Conservation (phyloP, 2,888 invertebrate species). For the Acleris holmiana region DNA sequence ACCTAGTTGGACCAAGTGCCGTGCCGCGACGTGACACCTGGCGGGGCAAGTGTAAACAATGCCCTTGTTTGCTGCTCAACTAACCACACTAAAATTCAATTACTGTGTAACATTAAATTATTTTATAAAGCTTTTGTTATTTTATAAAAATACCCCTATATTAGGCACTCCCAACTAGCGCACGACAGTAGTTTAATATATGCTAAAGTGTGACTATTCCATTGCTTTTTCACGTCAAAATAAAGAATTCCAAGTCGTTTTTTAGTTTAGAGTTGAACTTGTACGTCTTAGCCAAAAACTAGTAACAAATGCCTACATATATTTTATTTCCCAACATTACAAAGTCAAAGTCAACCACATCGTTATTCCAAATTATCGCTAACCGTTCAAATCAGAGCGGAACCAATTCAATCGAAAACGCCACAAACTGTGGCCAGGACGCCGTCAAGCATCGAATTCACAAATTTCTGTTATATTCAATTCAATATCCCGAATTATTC, state of each 20-base stretch:
- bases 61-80: not conserved
- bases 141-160: too few species aligned
- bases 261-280: too few species aligned
- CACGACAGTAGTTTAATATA: too few species aligned
- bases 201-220: too few species aligned
- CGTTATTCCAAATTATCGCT: slow-evolving; percentile 14
- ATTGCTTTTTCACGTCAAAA: too few species aligned
- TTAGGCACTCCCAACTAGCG: too few species aligned
- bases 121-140: not conserved
- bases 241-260: too few species aligned
- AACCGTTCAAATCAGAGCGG: slow-evolving; percentile 8
- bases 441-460: slow-evolving; percentile 7
- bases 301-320: too few species aligned
- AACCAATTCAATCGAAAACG: slow-evolving; percentile 7
- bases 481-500: not conserved
- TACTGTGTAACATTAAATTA: not conserved
- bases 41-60: not conserved
- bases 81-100: not conserved
- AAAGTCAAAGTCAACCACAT: slow-evolving; percentile 13
- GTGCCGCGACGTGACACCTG: not conserved
- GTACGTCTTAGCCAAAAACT: too few species aligned
- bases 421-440: slow-evolving; percentile 20
- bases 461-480: not conserved
- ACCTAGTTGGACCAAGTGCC: not conserved
- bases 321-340: not conserved